Evolutionary conservation across 92 coral and sea anemone species (phyloP).

Genomic region (Bergia sp.): DNA sequence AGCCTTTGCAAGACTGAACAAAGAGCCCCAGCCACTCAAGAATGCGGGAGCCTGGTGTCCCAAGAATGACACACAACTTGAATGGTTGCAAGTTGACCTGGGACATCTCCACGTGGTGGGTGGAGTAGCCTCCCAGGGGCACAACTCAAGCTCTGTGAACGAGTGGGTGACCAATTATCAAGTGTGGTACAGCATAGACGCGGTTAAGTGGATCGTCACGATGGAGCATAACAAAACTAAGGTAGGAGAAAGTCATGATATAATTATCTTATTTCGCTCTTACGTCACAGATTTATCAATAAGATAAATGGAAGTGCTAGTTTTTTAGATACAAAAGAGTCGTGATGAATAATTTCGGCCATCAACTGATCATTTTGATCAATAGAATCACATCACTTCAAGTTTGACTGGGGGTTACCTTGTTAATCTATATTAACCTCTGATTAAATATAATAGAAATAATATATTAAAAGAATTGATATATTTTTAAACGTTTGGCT

Average conservation of each 20-base stretch:
- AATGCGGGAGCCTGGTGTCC: constrained; percentile 47
- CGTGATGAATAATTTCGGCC: no score
- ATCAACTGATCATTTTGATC: no score
- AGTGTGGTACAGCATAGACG: constrained; percentile 27
- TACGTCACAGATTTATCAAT: no score
- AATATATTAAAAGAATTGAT: no score
- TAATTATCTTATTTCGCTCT: no score
- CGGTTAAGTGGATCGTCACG: constrained; percentile 7
- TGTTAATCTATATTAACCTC: no score
- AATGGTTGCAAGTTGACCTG: constrained; percentile 33
- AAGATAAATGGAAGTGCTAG: no score
- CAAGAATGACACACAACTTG: constrained; percentile 15
- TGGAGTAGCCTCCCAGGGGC: constrained; percentile 32
- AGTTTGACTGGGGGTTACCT: no score
- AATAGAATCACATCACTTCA: no score
- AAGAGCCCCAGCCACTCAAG: background rate
- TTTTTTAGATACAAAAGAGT: no score
- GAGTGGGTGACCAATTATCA: constrained; percentile 40
- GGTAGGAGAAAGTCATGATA: background rate
- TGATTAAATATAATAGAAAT: no score
- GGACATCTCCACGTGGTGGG: constrained; percentile 25
- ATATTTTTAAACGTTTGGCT: no score
- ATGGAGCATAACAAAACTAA: constrained; percentile 42
- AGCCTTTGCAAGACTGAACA: constrained; percentile 36
- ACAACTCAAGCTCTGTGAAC: constrained; percentile 17